These are phyloP conservation scores for Sycobia sp. DNA, from an alignment of 1,140 invertebrate species.

Conservation along the genomic window DNA sequence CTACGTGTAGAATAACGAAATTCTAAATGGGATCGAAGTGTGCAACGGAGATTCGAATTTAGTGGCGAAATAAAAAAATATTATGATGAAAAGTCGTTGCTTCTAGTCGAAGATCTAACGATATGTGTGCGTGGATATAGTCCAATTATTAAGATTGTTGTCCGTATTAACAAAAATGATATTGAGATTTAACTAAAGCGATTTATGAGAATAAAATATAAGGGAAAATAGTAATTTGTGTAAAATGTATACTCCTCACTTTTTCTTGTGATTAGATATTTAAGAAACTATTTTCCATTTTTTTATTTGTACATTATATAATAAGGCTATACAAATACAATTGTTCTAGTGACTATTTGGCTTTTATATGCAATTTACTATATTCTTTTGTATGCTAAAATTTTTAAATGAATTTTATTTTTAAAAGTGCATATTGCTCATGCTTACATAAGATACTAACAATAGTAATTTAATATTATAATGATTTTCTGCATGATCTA, in stretches of 20 bases:
- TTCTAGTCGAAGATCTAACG: slow-evolving; percentile 26
- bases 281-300: not conserved
- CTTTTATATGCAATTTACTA: not conserved
- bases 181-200: not conserved
- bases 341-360: not conserved
- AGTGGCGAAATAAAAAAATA: not conserved
- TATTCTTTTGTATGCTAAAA: not conserved
- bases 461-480: no score
- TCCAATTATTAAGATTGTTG: slow-evolving; percentile 6
- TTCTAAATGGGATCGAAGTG: slow-evolving; percentile 17
- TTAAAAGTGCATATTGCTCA: no score
- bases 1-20: not conserved
- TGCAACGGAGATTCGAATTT: slow-evolving; percentile 5
- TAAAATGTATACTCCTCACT: slow-evolving; percentile 9
- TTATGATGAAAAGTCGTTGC: slow-evolving; percentile 8
- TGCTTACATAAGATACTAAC: no score
- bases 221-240: slow-evolving; percentile 1
- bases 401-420: not conserved
- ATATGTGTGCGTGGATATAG: not conserved
- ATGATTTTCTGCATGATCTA: no score
- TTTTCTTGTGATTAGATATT: not conserved
- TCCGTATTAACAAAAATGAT: not conserved
- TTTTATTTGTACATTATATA: slow-evolving; percentile 11
- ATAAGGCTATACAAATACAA: slow-evolving; percentile 9
- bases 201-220: slow-evolving; percentile 4